These are phyloP conservation scores for pig (Sus scrofa) DNA, from an alignment of 2,113 vertebrate species.

Conservation along the genomic window DNA sequence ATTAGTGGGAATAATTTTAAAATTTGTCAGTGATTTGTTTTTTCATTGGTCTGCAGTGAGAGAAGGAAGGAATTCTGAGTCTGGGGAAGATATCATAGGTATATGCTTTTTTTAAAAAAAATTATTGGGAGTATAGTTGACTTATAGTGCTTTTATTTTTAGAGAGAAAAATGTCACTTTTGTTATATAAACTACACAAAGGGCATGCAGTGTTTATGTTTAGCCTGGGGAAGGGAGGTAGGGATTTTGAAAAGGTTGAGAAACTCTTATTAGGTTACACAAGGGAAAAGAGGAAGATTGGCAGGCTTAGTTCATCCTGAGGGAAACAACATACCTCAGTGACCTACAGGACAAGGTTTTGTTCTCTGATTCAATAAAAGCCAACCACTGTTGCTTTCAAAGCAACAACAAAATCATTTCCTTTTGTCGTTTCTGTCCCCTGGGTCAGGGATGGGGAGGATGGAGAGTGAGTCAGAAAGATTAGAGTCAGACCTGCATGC, in stretches of 20 bases:
- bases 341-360: conserved; percentile 52
- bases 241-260: neutral
- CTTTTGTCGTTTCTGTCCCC: conserved; percentile 21
- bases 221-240: neutral
- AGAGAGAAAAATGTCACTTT: conserved; percentile 10
- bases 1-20: conserved; percentile 12
- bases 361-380: conserved; percentile 51
- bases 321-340: neutral
- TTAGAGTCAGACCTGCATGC: conserved; percentile 56
- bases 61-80: neutral
- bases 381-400: conserved; percentile 23
- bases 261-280: neutral
- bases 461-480: conserved; percentile 46
- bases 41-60: neutral
- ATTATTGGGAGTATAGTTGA: too few species aligned
- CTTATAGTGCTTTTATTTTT: neutral
- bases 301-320: conserved; percentile 18
- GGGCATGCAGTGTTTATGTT: neutral
- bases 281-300: neutral
- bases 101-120: too few species aligned
- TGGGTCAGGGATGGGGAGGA: neutral
- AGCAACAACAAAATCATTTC: conserved; percentile 55
- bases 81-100: neutral
- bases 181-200: conserved; percentile 16
- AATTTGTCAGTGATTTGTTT: neutral